A percentile compares a stretch with the other conserved stretches of the same genome.
phyloP scores from a whole-genome alignment of 2,797 vertebrate genomes.

The Garrulus glandarius region DNA sequence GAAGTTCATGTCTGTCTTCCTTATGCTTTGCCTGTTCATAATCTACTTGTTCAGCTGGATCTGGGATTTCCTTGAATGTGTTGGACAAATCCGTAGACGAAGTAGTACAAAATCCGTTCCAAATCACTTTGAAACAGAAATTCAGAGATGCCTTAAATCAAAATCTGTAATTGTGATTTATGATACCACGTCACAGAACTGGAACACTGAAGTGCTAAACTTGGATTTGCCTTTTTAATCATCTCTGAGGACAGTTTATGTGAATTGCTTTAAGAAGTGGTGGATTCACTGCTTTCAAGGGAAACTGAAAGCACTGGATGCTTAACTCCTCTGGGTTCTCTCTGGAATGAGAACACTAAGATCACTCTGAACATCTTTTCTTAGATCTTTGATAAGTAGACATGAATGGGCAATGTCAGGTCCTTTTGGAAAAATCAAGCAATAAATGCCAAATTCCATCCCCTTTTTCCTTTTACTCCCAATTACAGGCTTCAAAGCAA shows the following conservation, averaged over 20 bases:
- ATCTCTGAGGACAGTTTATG: neutral
- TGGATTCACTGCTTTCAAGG: neutral
- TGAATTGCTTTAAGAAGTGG: neutral
- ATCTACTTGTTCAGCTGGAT: slow-evolving; percentile 9
- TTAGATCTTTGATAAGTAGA: neutral
- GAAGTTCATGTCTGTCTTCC: neutral
- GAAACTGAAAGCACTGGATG: neutral
- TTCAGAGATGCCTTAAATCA: neutral
- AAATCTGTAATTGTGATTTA: neutral
- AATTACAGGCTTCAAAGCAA: neutral
- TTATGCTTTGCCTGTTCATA: neutral
- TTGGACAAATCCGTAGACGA: neutral
- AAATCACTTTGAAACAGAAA: neutral
- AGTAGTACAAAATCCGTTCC: neutral
- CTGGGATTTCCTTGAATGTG: slow-evolving; percentile 6
- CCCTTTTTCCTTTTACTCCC: neutral
- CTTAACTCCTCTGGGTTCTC: neutral
- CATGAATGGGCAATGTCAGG: neutral
- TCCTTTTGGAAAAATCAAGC: neutral
- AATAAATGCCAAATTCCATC: neutral
- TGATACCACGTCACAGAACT: neutral
- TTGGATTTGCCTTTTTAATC: neutral
- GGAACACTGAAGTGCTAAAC: neutral
- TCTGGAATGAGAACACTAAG: neutral
- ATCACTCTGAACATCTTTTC: neutral